Percentiles rank a stretch among this genome's conserved stretches.
Evolutionary conservation across 2,888 invertebrate genomes (phyloP).

Genomic region (Eretmocerus hayati): DNA sequence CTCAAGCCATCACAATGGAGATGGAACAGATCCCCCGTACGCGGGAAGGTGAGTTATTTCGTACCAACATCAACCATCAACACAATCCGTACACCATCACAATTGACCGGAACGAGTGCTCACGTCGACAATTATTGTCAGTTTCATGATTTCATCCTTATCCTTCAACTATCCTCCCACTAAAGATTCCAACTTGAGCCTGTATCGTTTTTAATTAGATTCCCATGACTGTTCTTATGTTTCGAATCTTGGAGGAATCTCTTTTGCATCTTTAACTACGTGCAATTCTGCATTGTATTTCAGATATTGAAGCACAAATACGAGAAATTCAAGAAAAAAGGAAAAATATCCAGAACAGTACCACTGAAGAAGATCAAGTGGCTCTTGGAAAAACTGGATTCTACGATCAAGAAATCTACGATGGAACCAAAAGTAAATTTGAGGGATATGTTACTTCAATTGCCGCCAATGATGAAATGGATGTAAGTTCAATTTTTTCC

Average conservation of each 20-base stretch:
- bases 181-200: no score
- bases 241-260: no score
- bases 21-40: slow-evolving; percentile 19
- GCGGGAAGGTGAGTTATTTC: slow-evolving; percentile 15
- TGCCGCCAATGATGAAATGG: slow-evolving; percentile 91
- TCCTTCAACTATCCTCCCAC: no score
- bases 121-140: no score
- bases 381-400: slow-evolving; percentile 76
- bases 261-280: no score
- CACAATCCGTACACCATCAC: no score
- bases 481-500: slow-evolving; percentile 47
- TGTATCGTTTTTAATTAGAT: no score
- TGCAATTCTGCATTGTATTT: no score
- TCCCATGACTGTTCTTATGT: no score
- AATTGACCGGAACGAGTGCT: no score
- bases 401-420: slow-evolving; percentile 92
- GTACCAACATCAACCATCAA: no score
- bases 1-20: slow-evolving; percentile 6
- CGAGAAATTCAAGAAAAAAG: slow-evolving; percentile 84
- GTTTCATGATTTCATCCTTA: no score
- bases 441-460: slow-evolving; percentile 95
- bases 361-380: slow-evolving; percentile 64
- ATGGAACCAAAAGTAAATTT: slow-evolving; percentile 71
- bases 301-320: slow-evolving; percentile 94
- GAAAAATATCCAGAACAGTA: slow-evolving; percentile 64